Base-by-base conservation (phyloP, 2,888 invertebrate genomes). In the Lordiphosa fenestrarum region DNA sequence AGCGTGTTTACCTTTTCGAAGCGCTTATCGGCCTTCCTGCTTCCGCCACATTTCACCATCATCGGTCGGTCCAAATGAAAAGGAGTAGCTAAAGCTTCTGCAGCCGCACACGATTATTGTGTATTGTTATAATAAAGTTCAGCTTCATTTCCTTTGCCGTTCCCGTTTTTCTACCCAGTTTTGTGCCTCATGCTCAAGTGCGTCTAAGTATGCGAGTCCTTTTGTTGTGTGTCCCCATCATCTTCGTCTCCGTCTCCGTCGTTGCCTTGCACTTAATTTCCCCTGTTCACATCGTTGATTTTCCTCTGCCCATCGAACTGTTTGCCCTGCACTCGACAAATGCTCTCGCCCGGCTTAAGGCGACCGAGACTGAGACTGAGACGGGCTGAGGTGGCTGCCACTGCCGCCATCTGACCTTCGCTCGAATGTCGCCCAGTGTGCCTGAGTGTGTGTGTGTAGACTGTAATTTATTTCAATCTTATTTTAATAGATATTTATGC, bases 401-500 rank as follows among this genome's bases (percentile, higher is more conserved):
- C 35, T 13, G 13, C 25, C 30, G 33, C 42, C 62, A 56, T 56
- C 64, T 62, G 50, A 62, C 62, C 63, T 63, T 63, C 62, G 25
- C 35, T 33, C 42, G 13, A 39, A 12, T 30, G 41, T 19, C n/a
- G 19, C 38, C 13, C 39, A 9, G 39, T 23, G 40, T 40, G 9
- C 33, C 53, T 15, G 15, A 1, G 15, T 15, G 15, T 15, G 15
- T 15, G 39, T 61, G 41, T 62, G 56, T 53, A 58, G 73, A 73
- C 62, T 71, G 67, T 73, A 73, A 76, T 76, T 77, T 80, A 80
- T 80, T 80, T 77, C 73, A 73, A 76, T 80, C 58, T 60, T 21
- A 61, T 60, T 77, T 78, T 77, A 81, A 81, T 78, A 72, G 74
- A 78, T 81, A 81, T 78, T 77, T 73, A 81, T 78, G 72, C 53